Percentiles rank a stretch among this genome's conserved stretches.
Conservation (phyloP, 2,113 vertebrate species). For the Microcebus griseorufus region DNA sequence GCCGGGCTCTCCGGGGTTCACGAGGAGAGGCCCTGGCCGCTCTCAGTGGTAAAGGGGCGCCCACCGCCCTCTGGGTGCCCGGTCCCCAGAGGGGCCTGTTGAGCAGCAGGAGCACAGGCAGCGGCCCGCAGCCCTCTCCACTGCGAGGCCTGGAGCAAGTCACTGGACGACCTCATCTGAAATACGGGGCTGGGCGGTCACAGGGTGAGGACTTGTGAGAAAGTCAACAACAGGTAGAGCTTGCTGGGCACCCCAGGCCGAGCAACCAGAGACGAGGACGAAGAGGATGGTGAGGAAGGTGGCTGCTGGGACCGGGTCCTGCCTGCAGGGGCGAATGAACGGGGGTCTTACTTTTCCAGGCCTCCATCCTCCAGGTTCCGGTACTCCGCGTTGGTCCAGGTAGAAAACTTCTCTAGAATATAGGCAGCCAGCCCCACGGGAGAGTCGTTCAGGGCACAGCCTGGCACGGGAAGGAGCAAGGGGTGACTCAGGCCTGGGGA, state of each 20-base stretch:
- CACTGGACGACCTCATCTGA: not conserved
- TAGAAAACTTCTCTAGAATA: constrained; percentile 88
- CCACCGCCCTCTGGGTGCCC: not conserved
- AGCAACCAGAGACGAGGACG: not conserved
- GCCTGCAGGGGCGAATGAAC: rapidly evolving
- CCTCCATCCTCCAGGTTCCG: constrained; percentile 85
- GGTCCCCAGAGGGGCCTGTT: not conserved
- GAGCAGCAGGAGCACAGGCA: rapidly evolving
- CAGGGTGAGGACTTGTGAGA: not conserved
- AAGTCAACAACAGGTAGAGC: not conserved
- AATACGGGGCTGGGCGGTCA: not conserved
- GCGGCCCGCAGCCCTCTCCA: not conserved
- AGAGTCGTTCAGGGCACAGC: constrained; percentile 86
- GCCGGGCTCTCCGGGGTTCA: not conserved
- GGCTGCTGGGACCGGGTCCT: not conserved
- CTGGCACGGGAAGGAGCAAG: constrained; percentile 62
- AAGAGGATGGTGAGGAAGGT: not conserved
- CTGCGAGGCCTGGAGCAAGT: not conserved
- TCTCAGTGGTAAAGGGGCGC: not conserved
- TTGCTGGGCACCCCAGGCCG: not conserved
- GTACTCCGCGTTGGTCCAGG: constrained; percentile 83
- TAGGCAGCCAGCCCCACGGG: constrained; percentile 88
- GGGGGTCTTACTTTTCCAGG: constrained; percentile 80
- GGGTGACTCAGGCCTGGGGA: not conserved
- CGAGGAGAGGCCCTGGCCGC: not conserved